These are phyloP conservation scores for Orchesellides sinensis DNA, from an alignment of 2,888 invertebrate genomes.

Conservation along the genomic window DNA sequence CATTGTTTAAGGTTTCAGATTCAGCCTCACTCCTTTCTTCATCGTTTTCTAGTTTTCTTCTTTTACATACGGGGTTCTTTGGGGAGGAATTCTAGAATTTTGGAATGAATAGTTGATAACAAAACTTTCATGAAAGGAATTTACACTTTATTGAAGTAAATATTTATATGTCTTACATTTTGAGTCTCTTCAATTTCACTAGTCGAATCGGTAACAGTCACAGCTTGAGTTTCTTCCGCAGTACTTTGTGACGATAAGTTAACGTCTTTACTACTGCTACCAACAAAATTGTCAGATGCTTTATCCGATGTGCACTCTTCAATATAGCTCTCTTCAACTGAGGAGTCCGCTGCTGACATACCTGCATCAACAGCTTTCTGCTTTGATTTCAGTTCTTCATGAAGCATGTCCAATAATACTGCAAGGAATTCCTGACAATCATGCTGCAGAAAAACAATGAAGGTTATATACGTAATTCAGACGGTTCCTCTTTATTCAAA, in stretches of 20 bases:
- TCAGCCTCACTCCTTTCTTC: neutral
- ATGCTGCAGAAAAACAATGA: constrained; percentile 78
- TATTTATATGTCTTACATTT: too few species aligned
- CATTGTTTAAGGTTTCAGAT: neutral
- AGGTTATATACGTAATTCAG: neutral
- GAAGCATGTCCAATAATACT: constrained; percentile 81
- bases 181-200: neutral
- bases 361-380: neutral
- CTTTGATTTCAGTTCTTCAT: constrained; percentile 80
- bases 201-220: neutral
- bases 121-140: too few species aligned
- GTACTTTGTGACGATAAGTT: too few species aligned
- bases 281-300: neutral
- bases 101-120: too few species aligned
- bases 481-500: too few species aligned
- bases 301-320: constrained; percentile 14
- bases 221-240: too few species aligned
- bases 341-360: constrained; percentile 25
- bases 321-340: constrained; percentile 45
- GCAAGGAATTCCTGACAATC: constrained; percentile 84
- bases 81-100: too few species aligned
- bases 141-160: too few species aligned
- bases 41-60: constrained; percentile 46
- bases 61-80: constrained; percentile 30
- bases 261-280: neutral